Evolutionary conservation across 2,113 vertebrate species (phyloP).

Genomic region (Cettia cetti): DNA sequence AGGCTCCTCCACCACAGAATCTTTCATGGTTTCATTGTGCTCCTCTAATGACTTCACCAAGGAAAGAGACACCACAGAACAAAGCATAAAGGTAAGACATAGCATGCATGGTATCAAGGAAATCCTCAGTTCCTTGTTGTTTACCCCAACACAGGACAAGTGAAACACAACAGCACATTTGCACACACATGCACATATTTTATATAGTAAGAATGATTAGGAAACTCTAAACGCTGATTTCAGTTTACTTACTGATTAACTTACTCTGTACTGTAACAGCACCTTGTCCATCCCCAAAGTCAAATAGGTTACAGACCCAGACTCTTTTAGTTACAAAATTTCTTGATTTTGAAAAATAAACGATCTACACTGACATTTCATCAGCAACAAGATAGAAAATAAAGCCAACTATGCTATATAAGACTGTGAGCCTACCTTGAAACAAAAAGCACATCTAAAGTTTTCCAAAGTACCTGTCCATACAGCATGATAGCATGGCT

Average conservation of each 20-base stretch:
- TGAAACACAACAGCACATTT: not conserved
- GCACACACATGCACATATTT: not conserved
- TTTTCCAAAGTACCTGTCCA: not conserved
- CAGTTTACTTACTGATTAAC: not conserved
- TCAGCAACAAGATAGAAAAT: not conserved
- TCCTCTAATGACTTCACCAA: conserved; percentile 87
- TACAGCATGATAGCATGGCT: not conserved
- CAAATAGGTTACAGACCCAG: too few relatives aligned
- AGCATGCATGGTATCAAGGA: conserved; percentile 63
- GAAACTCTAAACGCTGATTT: not conserved
- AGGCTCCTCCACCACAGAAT: conserved; percentile 81
- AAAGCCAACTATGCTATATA: not conserved
- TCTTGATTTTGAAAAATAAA: not conserved
- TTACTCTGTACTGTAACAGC: not conserved
- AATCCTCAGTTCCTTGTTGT: not conserved
- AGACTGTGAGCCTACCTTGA: not conserved
- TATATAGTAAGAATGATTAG: not conserved
- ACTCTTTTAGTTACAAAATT: too few relatives aligned
- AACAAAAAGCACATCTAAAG: not conserved
- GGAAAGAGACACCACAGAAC: conserved; percentile 70
- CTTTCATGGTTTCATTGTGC: conserved; percentile 84
- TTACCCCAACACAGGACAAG: not conserved
- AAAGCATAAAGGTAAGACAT: conserved; percentile 71
- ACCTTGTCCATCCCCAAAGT: not conserved
- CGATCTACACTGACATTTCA: not conserved